These are phyloP conservation scores for Pao palembangensis DNA, from an alignment of 2,113 vertebrate genomes.

Conservation along the genomic window DNA sequence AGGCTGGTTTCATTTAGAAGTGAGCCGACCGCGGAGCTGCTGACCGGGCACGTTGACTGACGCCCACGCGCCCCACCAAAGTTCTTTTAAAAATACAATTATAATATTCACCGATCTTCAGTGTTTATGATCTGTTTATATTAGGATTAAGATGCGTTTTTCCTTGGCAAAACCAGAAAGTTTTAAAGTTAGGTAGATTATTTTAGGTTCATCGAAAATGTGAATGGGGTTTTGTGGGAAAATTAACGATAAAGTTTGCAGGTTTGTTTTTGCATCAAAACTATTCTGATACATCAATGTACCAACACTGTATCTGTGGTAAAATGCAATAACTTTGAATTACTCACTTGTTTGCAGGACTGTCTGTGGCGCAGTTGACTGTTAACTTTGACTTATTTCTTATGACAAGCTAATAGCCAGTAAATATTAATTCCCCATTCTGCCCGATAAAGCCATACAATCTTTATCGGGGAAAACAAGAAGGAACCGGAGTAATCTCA, in stretches of 20 bases:
- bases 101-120: no score
- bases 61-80: not conserved
- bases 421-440: not conserved
- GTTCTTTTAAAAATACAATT: not conserved
- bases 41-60: not conserved
- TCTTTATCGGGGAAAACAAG: not conserved
- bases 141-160: no score
- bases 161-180: not conserved
- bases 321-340: not conserved
- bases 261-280: no score
- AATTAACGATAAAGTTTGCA: no score
- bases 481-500: conserved; percentile 28
- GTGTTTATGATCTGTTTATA: no score
- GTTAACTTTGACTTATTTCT: not conserved
- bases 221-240: not conserved
- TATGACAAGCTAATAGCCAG: conserved; percentile 6
- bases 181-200: not conserved
- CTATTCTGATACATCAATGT: no score
- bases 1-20: conserved; percentile 20
- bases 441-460: not conserved
- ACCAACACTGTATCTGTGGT: not conserved
- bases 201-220: not conserved
- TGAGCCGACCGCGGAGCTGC: conserved; percentile 16
- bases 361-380: not conserved
- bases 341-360: conserved; percentile 2